Evolutionary conservation across 2,888 invertebrate genomes (phyloP), one percentile per base, ranked within the genome.

Genomic region (Orthosia gothica): DNA sequence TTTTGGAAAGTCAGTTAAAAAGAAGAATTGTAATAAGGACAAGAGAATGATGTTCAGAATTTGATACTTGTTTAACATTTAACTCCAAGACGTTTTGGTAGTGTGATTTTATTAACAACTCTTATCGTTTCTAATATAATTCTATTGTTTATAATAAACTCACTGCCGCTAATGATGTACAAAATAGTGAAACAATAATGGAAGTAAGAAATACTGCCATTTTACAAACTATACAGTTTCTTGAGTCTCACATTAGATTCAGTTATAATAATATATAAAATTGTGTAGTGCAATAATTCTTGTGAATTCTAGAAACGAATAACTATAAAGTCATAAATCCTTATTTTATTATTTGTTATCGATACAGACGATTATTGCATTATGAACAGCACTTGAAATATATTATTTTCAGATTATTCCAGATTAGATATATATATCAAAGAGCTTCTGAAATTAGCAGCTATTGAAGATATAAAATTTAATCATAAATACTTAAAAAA

Each of bases 311-410:
- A 73, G 20, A 81, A 83, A 72, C 68, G 11, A 75, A 82, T 81
- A 81, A 75, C 72, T 69, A 73, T 84, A 75, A 70, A 52, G 57
- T 57, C 55, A 62, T 84, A 76, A 84, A 84, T 80, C 26, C 64
- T 78, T 57, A 40, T 79, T 71, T 79, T 64, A 69, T 63, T 63
- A 57, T 18, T 50, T 58, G 64, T 52, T 74, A 81, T 59, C 58
- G 61, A 23, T 3, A n/a, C 67, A 49, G 52, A 61, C 47, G 49
- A 47, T 54, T 12, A 63, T 4, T 66, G 9, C 47, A 11, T 9
- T 49, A n/a, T 23, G 47, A 1, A 47, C 18, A 45, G 68, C 13
- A 63, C 1, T 45, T 45, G 61, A 50, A 55, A 49, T 55, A n/a
- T 32, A 57, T 32, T 40, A 7, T 7, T 49, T 49, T 49, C 2